Evolutionary conservation across 2,888 invertebrate genomes (phyloP).

Genomic region (Iphiclides podalirius): DNA sequence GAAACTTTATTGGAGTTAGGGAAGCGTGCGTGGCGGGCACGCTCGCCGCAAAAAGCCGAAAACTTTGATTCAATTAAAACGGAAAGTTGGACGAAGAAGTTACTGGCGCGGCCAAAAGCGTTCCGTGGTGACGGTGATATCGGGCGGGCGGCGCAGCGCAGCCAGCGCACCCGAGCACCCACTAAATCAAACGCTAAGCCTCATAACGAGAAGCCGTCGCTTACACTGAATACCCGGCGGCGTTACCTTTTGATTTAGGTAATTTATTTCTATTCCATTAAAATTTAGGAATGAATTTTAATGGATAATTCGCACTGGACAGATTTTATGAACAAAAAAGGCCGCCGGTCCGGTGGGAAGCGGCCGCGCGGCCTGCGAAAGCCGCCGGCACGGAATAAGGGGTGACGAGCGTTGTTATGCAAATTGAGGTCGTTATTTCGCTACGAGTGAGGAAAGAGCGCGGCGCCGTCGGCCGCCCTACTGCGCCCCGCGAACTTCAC

Average conservation of each 20-base stretch:
- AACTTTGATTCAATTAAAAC: slow-evolving; percentile 80
- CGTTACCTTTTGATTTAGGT: slow-evolving; percentile 25
- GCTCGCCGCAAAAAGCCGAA: slow-evolving; percentile 78
- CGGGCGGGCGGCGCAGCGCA: slow-evolving; percentile 14
- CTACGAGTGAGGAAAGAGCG: slow-evolving; percentile 77
- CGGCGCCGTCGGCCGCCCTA: slow-evolving; percentile 67
- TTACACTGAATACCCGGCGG: slow-evolving; percentile 25
- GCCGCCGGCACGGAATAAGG: slow-evolving; percentile 74
- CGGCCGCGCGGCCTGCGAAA: slow-evolving; percentile 64
- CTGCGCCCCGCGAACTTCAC: slow-evolving; percentile 46
- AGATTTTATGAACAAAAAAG: slow-evolving; percentile 61
- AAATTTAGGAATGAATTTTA: slow-evolving; percentile 39
- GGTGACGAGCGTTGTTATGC: slow-evolving; percentile 79
- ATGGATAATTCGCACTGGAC: slow-evolving; percentile 42
- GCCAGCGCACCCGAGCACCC: slow-evolving; percentile 19
- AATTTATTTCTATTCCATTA: slow-evolving; percentile 34
- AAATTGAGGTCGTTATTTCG: slow-evolving; percentile 80
- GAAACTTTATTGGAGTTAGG: slow-evolving; percentile 67
- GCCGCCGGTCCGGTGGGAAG: slow-evolving; percentile 68
- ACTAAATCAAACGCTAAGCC: slow-evolving; percentile 52
- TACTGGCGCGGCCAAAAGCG: slow-evolving; percentile 46
- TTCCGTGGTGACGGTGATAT: slow-evolving; percentile 28
- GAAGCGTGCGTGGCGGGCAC: slow-evolving; percentile 75
- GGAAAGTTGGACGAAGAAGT: slow-evolving; percentile 73
- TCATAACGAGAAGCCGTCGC: slow-evolving; percentile 15